Evolutionary conservation across 2,888 invertebrate species (phyloP), one percentile per base, ranked within the genome.

Genomic region (Oasisia sp.): DNA sequence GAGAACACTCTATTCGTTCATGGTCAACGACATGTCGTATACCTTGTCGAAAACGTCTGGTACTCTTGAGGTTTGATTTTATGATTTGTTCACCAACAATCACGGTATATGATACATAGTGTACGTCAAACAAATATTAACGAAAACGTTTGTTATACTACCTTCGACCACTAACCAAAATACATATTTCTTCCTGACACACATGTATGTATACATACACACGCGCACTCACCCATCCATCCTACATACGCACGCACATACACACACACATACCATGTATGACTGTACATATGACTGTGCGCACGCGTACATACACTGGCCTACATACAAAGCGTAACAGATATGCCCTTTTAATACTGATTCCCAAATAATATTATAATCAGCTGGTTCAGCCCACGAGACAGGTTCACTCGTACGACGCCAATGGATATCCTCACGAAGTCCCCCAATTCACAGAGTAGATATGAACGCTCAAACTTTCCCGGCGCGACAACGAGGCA

Each of bases 281-380:
- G 38, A 38, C 38, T 38, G 38, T 38, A 38, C 14, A 56, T 56
- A 38, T 38, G 38, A 38, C 38, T 38, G 38, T 56, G 19, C 19
- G n/a, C n/a, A 74, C 27, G n/a, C 7, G n/a, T 74, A n/a, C 74
- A 19, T 74, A 27, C 74, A 38, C 38, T 38, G 38, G 4, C 4
- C 38, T 38, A 38, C 38, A 74, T 74, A 74, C 74, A 74, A 74
- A 74, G 19, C 74, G 27, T 74, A 74, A 74, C 14, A 74, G 74
- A 74, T 74, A 74, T 74, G 74, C 74, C 19, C 74, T 74, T 19
- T 74, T 74, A 74, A 74, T 74, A 74, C 74, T 74, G 74, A 74
- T 74, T 74, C n/a, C 27, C 19, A 7, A 27, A 74, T 27, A 27
- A 74, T 74, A n/a, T n/a, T 38, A 56, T 3, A 14, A 14, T 56